Evolutionary conservation across 92 coral and sea anemone genomes (phyloP).

Genomic region (Micromussa lordhowensis): DNA sequence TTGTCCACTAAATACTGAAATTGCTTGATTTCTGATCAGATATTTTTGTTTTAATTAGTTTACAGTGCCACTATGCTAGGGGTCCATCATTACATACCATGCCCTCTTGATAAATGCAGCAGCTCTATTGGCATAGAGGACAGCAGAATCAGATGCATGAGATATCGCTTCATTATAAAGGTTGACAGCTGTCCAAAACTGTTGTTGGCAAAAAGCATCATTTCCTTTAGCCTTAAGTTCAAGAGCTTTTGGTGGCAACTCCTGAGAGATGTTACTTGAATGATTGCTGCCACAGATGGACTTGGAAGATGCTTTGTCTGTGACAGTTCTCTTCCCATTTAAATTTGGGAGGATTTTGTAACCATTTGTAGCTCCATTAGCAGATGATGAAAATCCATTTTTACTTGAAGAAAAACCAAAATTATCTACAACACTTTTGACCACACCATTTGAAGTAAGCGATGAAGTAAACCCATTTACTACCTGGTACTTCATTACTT

Average conservation of each 20-base stretch:
- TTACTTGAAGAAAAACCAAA: conserved; percentile 28
- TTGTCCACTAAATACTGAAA: too few species aligned
- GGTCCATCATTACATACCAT: conserved; percentile 71
- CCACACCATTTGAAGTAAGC: conserved; percentile 71
- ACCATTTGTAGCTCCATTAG: conserved; percentile 89
- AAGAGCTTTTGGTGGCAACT: conserved; percentile 82
- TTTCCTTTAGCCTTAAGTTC: conserved; percentile 85
- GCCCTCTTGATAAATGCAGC: conserved; percentile 96
- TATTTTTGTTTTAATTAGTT: too few species aligned
- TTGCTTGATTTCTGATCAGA: too few species aligned
- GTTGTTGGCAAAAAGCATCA: conserved; percentile 93
- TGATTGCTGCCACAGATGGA: conserved; percentile 32
- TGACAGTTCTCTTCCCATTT: conserved; percentile 77
- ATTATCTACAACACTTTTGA: conserved; percentile 63
- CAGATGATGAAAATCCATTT: conserved; percentile 53
- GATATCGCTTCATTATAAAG: conserved; percentile 90
- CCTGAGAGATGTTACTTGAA: conserved; percentile 31
- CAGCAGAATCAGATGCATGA: conserved; percentile 86
- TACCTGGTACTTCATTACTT: conserved; percentile 70
- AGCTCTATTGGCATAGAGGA: conserved; percentile 95
- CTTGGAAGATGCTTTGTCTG: conserved; percentile 26
- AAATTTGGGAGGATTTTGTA: conserved; percentile 69
- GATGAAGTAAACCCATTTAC: conserved; percentile 64
- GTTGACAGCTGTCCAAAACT: conserved; percentile 97
- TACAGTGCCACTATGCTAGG: too few species aligned